Evolutionary conservation across 2,113 vertebrate species (phyloP).

Genomic region (Varanus komodoensis): DNA sequence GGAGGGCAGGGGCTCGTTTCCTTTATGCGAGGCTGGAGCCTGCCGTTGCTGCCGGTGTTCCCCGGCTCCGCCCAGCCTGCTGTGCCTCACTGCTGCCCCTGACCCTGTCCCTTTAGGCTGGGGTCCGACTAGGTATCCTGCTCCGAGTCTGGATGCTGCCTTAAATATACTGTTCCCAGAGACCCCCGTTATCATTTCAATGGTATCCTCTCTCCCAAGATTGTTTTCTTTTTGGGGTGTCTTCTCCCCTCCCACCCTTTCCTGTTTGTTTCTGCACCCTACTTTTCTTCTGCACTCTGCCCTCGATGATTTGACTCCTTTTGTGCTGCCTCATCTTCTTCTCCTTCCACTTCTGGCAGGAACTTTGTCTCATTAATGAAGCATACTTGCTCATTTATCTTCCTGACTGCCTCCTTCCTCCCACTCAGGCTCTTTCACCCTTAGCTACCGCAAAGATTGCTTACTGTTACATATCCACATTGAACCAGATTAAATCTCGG

Average conservation of each 20-base stretch:
- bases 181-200: background rate
- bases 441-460: constrained; percentile 51
- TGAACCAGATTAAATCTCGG: constrained; percentile 59
- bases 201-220: background rate
- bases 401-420: constrained; percentile 45
- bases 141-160: background rate
- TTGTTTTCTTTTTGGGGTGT: background rate
- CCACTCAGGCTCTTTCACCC: constrained; percentile 37
- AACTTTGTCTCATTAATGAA: constrained; percentile 56
- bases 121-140: background rate
- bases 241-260: background rate
- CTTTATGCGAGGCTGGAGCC: background rate
- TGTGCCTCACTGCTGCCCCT: background rate
- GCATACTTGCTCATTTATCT: constrained; percentile 52
- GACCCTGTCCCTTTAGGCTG: background rate
- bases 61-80: background rate
- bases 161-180: background rate
- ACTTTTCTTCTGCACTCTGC: background rate
- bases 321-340: constrained; percentile 28
- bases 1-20: no score
- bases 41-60: background rate
- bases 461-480: constrained; percentile 50
- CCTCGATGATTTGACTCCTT: constrained; percentile 25
- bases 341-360: constrained; percentile 37
- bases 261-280: background rate